These are phyloP conservation scores for Rhabdomys dilectus DNA, from an alignment of 2,113 vertebrate genomes.

Conservation along the genomic window DNA sequence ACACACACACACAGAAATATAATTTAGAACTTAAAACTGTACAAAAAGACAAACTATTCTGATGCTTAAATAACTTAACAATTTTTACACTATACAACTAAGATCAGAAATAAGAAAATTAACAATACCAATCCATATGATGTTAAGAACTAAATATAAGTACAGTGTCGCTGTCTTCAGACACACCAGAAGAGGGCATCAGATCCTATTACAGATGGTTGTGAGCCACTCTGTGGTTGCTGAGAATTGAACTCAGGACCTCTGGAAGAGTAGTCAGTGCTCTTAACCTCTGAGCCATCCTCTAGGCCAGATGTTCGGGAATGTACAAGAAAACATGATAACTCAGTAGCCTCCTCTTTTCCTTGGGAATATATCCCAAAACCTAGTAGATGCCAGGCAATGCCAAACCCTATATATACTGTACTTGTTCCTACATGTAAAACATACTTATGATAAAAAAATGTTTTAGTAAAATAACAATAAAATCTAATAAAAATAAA, in stretches of 20 bases:
- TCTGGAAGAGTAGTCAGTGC: no score
- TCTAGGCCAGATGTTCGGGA: not conserved
- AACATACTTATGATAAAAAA: not conserved
- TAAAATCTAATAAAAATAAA: not conserved
- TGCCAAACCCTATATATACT: not conserved
- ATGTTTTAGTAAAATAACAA: not conserved
- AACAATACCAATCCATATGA: not conserved
- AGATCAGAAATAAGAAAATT: constrained; percentile 61
- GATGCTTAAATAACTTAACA: constrained; percentile 51
- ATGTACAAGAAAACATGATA: not conserved
- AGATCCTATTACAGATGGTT: no score
- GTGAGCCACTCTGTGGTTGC: no score
- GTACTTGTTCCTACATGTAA: not conserved
- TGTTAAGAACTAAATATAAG: not conserved
- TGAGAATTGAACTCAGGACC: no score
- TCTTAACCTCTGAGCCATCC: no score
- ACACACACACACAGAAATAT: not conserved
- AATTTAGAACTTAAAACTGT: not conserved
- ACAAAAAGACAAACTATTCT: not conserved
- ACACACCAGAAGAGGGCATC: no score
- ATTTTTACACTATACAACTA: not conserved
- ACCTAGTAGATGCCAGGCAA: not conserved
- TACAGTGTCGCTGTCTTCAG: no score
- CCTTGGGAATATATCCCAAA: not conserved
- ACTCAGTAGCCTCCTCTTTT: not conserved